Base-by-base conservation (phyloP, 2,888 invertebrate genomes). In the Pemphredon lugubris region DNA sequence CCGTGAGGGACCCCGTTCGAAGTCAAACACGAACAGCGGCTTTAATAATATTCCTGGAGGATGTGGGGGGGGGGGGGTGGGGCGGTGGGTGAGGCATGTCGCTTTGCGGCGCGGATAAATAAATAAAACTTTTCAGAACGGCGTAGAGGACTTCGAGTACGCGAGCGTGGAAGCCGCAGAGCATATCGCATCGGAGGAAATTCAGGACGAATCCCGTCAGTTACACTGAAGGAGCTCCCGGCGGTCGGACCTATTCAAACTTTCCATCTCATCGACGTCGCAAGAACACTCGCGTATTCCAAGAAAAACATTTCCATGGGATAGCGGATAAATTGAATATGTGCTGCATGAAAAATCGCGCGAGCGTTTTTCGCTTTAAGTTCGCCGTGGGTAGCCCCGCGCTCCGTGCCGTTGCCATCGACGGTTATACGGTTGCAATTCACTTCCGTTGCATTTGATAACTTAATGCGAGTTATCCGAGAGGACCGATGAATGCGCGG, bases 11-110 rank as follows among this genome's bases (percentile, higher is more conserved):
- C 30, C 0, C 40, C 59, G 39, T 66, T 74, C 77, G 66, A 79
- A 85, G 81, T 84, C 81, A 84, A 85, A 83, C 65, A 82, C 58
- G 58, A 69, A 40, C 57, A 39, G 53, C 58, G 34, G 59, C 64
- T 70, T 77, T 73, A 67, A 70, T 75, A 75, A 77, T 75, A 75
- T 75, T 73, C 75, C 66, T 59, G 51, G 60, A 61, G 69, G 48
- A 71, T 57, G n/a, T n/a, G n/a, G n/a, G n/a, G n/a, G n/a, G n/a
- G n/a, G n/a, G n/a, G n/a, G n/a, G n/a, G n/a, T n/a, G n/a, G n/a
- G n/a, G n/a, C n/a, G n/a, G n/a, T n/a, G n/a, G n/a, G n/a, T n/a
- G 65, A 63, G 11, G 53, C 45, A 21, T 42, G 55, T 20, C 53
- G 57, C 59, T 57, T 50, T 48, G 44, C 51, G 54, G 65, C 53